phyloP scores from a whole-genome alignment of 2,113 vertebrate species.

The Propithecus coquereli region DNA sequence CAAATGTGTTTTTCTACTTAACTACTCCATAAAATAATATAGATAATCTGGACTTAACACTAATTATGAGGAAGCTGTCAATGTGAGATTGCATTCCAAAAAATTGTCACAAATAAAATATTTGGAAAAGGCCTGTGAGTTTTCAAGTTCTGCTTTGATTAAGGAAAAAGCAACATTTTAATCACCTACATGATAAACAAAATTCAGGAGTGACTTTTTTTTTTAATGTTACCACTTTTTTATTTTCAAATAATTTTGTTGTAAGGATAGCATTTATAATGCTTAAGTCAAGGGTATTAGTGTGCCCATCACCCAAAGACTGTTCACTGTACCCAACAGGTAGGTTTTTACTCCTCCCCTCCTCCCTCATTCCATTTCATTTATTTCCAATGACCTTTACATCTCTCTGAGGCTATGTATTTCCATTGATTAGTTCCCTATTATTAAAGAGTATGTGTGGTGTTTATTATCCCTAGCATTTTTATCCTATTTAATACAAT shows the following conservation, averaged over 20 bases:
- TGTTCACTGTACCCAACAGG: too few relatives aligned
- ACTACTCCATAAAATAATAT: neutral
- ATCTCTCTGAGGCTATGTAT: too few relatives aligned
- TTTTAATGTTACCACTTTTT: too few relatives aligned
- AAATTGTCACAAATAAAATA: neutral
- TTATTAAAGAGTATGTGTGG: too few relatives aligned
- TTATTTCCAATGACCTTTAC: too few relatives aligned
- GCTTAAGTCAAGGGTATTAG: too few relatives aligned
- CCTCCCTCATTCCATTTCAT: too few relatives aligned
- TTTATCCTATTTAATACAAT: neutral
- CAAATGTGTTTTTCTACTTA: neutral
- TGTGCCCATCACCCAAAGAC: too few relatives aligned
- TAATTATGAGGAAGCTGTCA: neutral
- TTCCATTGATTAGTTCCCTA: too few relatives aligned
- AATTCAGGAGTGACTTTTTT: neutral
- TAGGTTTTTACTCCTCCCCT: too few relatives aligned
- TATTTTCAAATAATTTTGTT: too few relatives aligned
- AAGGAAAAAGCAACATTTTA: neutral
- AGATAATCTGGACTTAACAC: neutral
- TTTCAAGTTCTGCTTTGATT: constrained; percentile 2
- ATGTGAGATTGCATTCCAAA: neutral
- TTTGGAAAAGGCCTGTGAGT: neutral
- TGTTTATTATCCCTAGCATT: neutral
- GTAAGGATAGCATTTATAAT: too few relatives aligned
- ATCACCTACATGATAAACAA: neutral